Conservation (phyloP, 1,140 invertebrate species). For the honey bee (Apis mellifera) region Amel_HAv3.1 CM009931.2:27563501-27564000, state of each 20-base stretch:
- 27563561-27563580: constrained; percentile 17
- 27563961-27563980: not conserved
- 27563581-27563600: not conserved
- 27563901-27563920: too few species aligned
- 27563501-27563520: not conserved
- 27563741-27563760: too few species aligned
- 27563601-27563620: constrained; percentile 12
- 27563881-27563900: too few species aligned
- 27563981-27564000: not conserved
- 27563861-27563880: too few species aligned
- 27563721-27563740: too few species aligned
- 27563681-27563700: constrained; percentile 36
- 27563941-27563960: constrained; percentile 28
- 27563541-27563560: constrained; percentile 2
- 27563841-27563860: too few species aligned
- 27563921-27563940: too few species aligned
- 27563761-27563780: too few species aligned
- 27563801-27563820: too few species aligned
- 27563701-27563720: constrained; percentile 11
- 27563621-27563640: constrained; percentile 28
- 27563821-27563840: too few species aligned
- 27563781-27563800: too few species aligned
- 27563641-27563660: constrained; percentile 46
- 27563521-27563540: not conserved
- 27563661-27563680: constrained; percentile 55